Conservation (phyloP, 2,888 invertebrate genomes). For the Melanostoma scalare region DNA sequence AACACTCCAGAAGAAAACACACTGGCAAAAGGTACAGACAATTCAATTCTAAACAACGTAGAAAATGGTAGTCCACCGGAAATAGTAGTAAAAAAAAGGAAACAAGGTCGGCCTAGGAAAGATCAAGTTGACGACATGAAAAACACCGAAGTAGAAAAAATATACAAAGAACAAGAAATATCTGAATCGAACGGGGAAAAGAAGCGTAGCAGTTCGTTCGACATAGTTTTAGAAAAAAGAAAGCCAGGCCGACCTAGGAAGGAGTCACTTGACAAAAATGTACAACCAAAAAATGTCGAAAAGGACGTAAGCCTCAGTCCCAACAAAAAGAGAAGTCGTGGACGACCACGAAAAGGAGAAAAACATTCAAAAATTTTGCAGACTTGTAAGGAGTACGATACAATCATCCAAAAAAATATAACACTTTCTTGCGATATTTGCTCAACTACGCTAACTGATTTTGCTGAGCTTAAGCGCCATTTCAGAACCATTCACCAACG, state of each 20-base stretch:
- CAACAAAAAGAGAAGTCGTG: slow-evolving; percentile 40
- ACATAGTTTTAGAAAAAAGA: not conserved
- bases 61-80: not conserved
- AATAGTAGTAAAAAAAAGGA: not conserved
- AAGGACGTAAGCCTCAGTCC: not conserved
- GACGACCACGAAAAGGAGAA: slow-evolving; percentile 60
- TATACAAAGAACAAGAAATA: not conserved
- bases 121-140: not conserved
- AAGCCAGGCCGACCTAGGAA: slow-evolving; percentile 20
- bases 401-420: slow-evolving; percentile 73
- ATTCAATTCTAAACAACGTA: not conserved
- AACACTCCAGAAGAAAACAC: slow-evolving; percentile 5
- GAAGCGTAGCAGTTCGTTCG: not conserved
- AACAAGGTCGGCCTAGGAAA: slow-evolving; percentile 16
- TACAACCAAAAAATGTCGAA: not conserved
- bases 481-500: slow-evolving; percentile 72
- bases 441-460: slow-evolving; percentile 56
- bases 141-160: not conserved
- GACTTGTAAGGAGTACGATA: slow-evolving; percentile 72
- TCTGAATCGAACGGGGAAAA: not conserved
- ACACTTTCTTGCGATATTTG: slow-evolving; percentile 74
- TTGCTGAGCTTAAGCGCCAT: slow-evolving; percentile 73
- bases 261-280: not conserved
- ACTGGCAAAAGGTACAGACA: slow-evolving; percentile 15
- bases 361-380: slow-evolving; percentile 44